Base-by-base conservation (phyloP, 2,797 vertebrate genomes). In the Acanthurus tractus region DNA sequence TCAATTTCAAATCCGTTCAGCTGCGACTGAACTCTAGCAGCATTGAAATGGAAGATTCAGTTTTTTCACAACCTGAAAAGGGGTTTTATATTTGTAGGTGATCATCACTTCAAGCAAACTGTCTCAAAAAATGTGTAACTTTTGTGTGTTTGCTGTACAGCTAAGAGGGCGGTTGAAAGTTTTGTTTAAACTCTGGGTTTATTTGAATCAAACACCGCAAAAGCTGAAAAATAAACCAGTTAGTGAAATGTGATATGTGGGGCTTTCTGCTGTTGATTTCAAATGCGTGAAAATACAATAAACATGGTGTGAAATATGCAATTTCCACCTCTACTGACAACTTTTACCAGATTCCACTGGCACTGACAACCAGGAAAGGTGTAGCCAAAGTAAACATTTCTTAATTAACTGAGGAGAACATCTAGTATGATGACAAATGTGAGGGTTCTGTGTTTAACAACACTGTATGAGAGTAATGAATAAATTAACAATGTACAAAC, bases 251-350 rank as follows among this genome's bases (percentile, higher is more conserved):
- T 65, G 63, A 76, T 72, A 55, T 48, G 56, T 57, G 58, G 70
- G 40, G 55, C 36, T 78, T 70, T 70, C 6, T 70, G 45, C 34
- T 76, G 74, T 57, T 81, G 52, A 88, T 75, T 76, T 77, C 49
- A 84, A 73, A 69, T 0, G 40, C 4, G 67, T 71, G 74, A 87
- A 80, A 79, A 76, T 54, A 63, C 40, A 50, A 65, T 42, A 76
- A 78, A 81, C 18, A 62, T 63, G 61, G 76, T 78, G 81, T 85
- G 63, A 88, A 85, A 79, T 42, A 64, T 70, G 73, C 72, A 40
- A 87, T 81, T 81, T 77, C 75, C 63, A 76, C 58, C 73, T 83
- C 15, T 13, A 48, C 44, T 66, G 34, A 65, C 78, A 67, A 67
- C 15, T 74, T 71, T 56, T 71, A 71, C 67, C 48, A 70, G 45